Evolutionary conservation across 1,140 invertebrate genomes (phyloP), one percentile per base, ranked within the genome.

Genomic region (Neodiprion lecontei): DNA sequence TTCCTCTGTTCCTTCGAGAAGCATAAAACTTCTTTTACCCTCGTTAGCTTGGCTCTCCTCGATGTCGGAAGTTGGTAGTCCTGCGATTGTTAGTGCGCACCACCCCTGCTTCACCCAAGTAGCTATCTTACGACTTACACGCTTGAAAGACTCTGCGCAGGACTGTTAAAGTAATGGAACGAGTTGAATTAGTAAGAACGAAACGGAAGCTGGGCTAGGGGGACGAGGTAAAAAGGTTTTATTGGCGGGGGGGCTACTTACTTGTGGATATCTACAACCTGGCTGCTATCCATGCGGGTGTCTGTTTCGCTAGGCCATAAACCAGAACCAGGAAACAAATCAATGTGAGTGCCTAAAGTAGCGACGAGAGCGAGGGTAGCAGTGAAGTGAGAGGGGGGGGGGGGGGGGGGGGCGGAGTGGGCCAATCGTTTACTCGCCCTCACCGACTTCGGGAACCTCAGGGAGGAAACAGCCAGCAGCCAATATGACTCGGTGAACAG

Each of bases 281-380:
- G 53, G 28, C 53, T 40, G 28, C 28, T 40, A 61, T 61, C 53
- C 53, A n/a, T 40, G 28, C 53, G 53, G 53, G 53, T n/a, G 53
- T 61, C 53, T 61, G 53, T 61, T 61, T 61, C 53, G 53, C 11
- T 12, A 61, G n/a, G 53, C 53, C n/a, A 61, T 61, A 61, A 61
- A 61, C 53, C 67, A 84, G 80, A 76, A 84, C 79, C 83, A 83
- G 82, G 75, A 83, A 86, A 85, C 85, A 84, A 86, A 86, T 86
- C 85, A 86, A 86, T 85, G 81, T 84, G 82, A 86, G 85, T 86
- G 85, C 83, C 82, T 74, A 69, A 69, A 48, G 69, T 70, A n/a
- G 73, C 9, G 48, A 49, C 72, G 70, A 67, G 23, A 28, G 3
- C 28, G 23, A 11, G 40, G 61, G 4, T 69, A 9, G 73, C 48